Base-by-base conservation (phyloP, 1,140 invertebrate species). In the Lasaia peninsularis region DNA sequence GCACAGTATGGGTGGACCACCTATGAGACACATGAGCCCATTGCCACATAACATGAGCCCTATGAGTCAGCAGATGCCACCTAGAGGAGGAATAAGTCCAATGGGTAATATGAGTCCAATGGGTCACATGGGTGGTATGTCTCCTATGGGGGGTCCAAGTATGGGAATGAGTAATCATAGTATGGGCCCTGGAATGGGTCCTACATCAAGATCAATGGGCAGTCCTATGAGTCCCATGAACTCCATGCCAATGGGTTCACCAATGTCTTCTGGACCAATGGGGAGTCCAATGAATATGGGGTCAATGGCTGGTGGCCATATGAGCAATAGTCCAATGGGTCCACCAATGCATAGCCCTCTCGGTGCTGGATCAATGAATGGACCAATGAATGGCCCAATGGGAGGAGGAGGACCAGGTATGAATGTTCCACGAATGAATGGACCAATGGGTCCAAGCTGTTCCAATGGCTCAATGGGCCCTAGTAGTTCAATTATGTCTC, bases 21-120 rank as follows among this genome's bases (percentile, higher is more conserved):
- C 91, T 33, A 93, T 94, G 91, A 91, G 92, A 16, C 92, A 93
- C 54, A 93, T 94, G 92, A 94, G 92, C 67, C 93, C 94, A 11
- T 90, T 94, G 69, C 90, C 71, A 69, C 92, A 91, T 52, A 77
- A 71, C 49, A 93, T 94, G 90, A 93, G 92, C 67, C 93, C 93
- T 8, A 93, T 94, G 92, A 92, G 90, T 62, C 91, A 92, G 60
- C 91, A 91, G 80, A 91, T 91, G 73, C 88, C 91, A 34, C 88
- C 91, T 16, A 91, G 92, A 69, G 90, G 92, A 62, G 93, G 93
- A 20, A 92, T 92, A 73, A 93, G 92, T 69, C 92, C 92, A 1
- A 93, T 93, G 89, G 91, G 91, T 32, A 93, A 92, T 66, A 94
- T 94, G 92, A 93, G 92, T 16, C 93, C 56, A 88, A 92, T 89